Base-by-base conservation (phyloP, 1,140 invertebrate genomes). In the Adoxophyes honmai region DNA sequence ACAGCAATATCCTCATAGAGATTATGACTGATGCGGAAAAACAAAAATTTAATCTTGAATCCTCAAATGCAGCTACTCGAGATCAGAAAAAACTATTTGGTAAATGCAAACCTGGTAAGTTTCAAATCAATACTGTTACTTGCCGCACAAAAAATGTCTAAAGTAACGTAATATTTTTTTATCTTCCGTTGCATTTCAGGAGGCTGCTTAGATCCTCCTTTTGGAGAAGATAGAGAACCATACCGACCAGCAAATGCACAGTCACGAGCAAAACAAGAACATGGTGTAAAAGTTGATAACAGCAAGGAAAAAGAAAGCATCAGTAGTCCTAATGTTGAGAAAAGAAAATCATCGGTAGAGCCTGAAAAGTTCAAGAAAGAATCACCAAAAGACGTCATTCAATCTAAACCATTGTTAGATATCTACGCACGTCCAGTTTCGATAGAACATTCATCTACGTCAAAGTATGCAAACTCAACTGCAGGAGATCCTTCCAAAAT, bases 191-290 rank as follows among this genome's bases (percentile, higher is more conserved):
- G 8, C 8, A 9, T 68, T 64, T 18, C 36, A 87, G 84, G 84
- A 21, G 84, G 84, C 18, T 87, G 81, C 39, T 65, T 87, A 38
- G 84, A 87, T 70, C 84, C 84, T 52, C 78, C 81, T 4, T 85
- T 78, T 63, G 63, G 56, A 59, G 84, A 87, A 73, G 84, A 87
- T 7, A 82, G 62, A 64, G 84, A 84, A 66, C 34, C 66, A 7
- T 87, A 87, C 55, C 52, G 62, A 52, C 66, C 57, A 11, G 5
- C 60, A 11, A 35, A 33, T 18, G 28, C 21, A 57, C 52, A 33
- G 15, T 28, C 21, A 57, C 52, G 10, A 48, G 57, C 4, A 35
- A 38, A 61, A 42, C 13, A 57, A 64, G 34, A 28, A 11, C 16
- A 2, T 28, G 1, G 15, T 21, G 21, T 5, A 11, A 10, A 33